Base-by-base conservation (phyloP, 2,888 invertebrate species). In the Apodemia duryi region DNA sequence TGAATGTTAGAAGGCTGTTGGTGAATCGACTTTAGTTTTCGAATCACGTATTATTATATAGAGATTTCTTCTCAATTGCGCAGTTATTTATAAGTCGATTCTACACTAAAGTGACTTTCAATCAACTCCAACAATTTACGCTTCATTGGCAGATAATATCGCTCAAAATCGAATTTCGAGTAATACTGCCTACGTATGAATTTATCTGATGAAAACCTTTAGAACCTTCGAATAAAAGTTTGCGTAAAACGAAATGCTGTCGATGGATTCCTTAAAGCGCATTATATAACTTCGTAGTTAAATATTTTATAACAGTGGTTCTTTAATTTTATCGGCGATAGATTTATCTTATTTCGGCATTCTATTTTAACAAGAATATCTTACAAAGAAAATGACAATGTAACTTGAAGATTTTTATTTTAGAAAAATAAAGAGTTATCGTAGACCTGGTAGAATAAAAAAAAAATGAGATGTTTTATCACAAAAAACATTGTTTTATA, bases 141-240 rank as follows among this genome's bases (percentile, higher is more conserved):
- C 46, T 46, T 51, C n/a, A 51, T 51, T 51, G 49, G 49, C 7
- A 21, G 49, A 51, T 21, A 51, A 51, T 51, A 51, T 51, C 49
- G 21, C 21, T 6, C 7, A 51, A 51, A 51, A 51, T 51, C 21
- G 49, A 51, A 51, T 51, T 51, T 51, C n/a, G 21, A n/a, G n/a
- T n/a, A n/a, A n/a, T n/a, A 51, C 49, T 1, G 49, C 49, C 49
- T 51, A 51, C 49, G 49, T 51, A 51, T 21, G 49, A 51, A 49
- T 51, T 51, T 21, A 51, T 51, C 49, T 51, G 49, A 51, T 51
- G n/a, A 51, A 7, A 51, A 51, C 32, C 11, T 57, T 57, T 32
- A 32, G 32, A 57, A 11, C 5, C 13, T 32, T 32, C 32, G 10
- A 57, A 57, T 32, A 29, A 32, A 32, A 57, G 29, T 57, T 57